These are phyloP conservation scores for Colletes gigas DNA, from an alignment of 1,140 invertebrate genomes.

Conservation along the genomic window DNA sequence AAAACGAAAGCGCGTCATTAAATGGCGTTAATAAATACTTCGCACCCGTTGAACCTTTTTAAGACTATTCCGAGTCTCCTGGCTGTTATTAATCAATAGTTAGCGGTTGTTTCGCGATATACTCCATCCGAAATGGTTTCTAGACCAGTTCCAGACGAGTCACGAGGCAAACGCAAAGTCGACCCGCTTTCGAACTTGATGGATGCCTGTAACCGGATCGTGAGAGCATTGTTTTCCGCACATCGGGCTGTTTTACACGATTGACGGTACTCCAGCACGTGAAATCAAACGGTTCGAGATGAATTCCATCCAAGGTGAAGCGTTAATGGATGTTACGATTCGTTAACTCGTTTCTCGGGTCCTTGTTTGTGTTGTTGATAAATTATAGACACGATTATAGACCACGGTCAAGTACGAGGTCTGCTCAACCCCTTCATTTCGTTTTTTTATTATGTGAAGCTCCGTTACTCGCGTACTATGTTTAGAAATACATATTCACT, in stretches of 20 bases:
- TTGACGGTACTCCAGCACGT: not conserved
- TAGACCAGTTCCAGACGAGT: not conserved
- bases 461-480: no score
- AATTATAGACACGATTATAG: no score
- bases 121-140: not conserved
- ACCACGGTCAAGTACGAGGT: no score
- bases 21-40: not conserved
- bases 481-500: no score
- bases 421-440: no score
- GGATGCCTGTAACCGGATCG: slow-evolving; percentile 2
- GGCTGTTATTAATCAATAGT: not conserved
- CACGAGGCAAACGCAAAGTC: not conserved
- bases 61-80: not conserved
- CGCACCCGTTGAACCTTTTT: not conserved
- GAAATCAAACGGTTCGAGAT: not conserved
- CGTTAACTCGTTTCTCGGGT: not conserved
- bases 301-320: not conserved
- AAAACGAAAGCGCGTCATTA: no score
- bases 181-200: slow-evolving; percentile 13
- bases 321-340: not conserved
- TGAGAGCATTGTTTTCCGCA: not conserved
- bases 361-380: no score
- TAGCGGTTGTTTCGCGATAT: not conserved
- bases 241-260: not conserved
- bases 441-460: no score